Base-by-base conservation (phyloP, 2,113 vertebrate genomes). In the Rousettus leschenaultii region DNA sequence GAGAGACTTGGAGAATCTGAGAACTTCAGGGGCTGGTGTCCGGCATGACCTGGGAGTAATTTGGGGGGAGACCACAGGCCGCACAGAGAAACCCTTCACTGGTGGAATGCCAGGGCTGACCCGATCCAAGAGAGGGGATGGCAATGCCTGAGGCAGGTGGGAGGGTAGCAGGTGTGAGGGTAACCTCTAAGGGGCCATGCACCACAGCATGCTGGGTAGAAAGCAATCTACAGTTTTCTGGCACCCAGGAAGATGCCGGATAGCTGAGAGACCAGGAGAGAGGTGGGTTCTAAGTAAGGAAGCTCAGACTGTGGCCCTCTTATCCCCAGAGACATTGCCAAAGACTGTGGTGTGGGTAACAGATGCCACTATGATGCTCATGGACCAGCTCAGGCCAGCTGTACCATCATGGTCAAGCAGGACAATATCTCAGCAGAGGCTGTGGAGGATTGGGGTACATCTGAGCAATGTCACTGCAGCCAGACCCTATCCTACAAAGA, bases 131-230 rank as follows among this genome's bases (percentile, higher is more conserved):
- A 45, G n/a, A n/a, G 63, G 12, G 30, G 22, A 73, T 5, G 2
- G 55, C 2, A 8, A n/a, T 4, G n/a, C 6, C 18, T 28, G 38
- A 65, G 35, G 6, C 57, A 10, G 3, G 0, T 6, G 45, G 19
- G 11, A 86, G 24, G n/a, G 2, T n/a, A 21, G n/a, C 26, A 48
- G 48, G 48, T 51, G 48, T 33, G 11, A 80, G 24, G 28, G 3
- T n/a, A 15, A 26, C 26, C 40, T 26, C 30, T 14, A 2, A 86
- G n/a, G 16, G 26, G 4, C n/a, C 13, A 3, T 33, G 13, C 21
- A 3, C 33, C 26, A 30, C 51, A 35, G 43, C 48, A 5, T 5
- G 26, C 3, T 48, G 5, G 75, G 33, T 9, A 45, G 57, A 77
- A 70, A 26, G 22, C 28, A 57, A 24, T 43, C 48, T 61, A 19